Evolutionary conservation across 2,797 vertebrate species (phyloP).

Genomic region (Babyrousa celebensis): DNA sequence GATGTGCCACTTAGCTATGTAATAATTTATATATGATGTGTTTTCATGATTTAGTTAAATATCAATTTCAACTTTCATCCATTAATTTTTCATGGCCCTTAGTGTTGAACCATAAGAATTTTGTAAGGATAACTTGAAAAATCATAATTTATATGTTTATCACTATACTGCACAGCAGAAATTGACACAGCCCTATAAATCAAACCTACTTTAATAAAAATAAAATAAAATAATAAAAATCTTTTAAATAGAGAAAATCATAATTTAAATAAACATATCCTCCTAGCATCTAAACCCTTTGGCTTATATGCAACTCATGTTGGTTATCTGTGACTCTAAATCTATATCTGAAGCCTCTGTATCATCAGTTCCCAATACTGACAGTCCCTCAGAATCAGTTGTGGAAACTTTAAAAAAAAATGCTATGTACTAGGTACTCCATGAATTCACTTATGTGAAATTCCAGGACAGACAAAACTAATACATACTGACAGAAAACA

Average conservation of each 20-base stretch:
- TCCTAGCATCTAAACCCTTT: slow-evolving; percentile 9
- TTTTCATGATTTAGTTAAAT: slow-evolving; percentile 25
- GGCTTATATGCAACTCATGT: background rate
- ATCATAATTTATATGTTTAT: background rate
- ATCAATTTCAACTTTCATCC: slow-evolving; percentile 35
- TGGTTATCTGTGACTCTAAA: background rate
- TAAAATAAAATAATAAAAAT: no score
- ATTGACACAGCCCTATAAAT: no score
- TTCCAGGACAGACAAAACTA: slow-evolving; percentile 5
- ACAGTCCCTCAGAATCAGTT: background rate
- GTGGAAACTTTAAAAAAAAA: background rate
- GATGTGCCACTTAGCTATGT: slow-evolving; percentile 24
- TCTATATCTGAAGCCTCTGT: background rate
- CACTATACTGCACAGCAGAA: no score
- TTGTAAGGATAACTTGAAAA: background rate
- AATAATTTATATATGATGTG: background rate
- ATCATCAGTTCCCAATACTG: background rate
- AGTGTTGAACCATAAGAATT: slow-evolving; percentile 40
- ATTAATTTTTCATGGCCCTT: background rate
- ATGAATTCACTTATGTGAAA: slow-evolving; percentile 23
- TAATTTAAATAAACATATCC: slow-evolving; percentile 9
- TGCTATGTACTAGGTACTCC: background rate
- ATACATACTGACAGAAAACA: background rate
- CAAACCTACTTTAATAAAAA: no score
- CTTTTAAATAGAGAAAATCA: background rate